Conservation (phyloP, 2,797 vertebrate species). For the Sebastes dallii region DNA sequence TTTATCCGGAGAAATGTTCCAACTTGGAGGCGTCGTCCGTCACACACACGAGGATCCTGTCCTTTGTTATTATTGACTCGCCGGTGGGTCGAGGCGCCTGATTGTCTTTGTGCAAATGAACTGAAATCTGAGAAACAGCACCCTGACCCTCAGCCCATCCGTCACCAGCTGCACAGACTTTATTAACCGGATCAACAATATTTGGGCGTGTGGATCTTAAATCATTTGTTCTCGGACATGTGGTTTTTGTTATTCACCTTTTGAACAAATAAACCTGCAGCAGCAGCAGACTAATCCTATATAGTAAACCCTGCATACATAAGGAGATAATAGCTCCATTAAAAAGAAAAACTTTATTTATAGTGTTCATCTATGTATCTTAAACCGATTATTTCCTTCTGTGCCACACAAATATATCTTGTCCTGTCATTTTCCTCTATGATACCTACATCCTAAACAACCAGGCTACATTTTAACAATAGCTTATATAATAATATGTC, state of each 20-base stretch:
- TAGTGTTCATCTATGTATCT: neutral
- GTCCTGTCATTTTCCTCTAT: neutral
- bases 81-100: conserved; percentile 91
- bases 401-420: neutral
- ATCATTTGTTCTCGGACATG: conserved; percentile 12
- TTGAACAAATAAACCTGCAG: neutral
- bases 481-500: neutral
- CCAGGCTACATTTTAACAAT: neutral
- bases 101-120: conserved; percentile 96
- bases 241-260: conserved; percentile 23
- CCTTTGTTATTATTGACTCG: conserved; percentile 95
- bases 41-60: conserved; percentile 73
- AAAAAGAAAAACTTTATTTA: neutral
- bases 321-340: neutral
- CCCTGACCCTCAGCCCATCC: conserved; percentile 89
- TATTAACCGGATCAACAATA: conserved; percentile 59
- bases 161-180: conserved; percentile 56
- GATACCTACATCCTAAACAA: neutral
- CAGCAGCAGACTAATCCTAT: neutral
- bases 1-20: conserved; percentile 60
- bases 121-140: conserved; percentile 94
- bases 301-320: neutral
- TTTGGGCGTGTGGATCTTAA: conserved; percentile 42
- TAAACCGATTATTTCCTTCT: neutral
- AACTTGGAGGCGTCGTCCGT: conserved; percentile 73